Conservation (phyloP, 1,140 invertebrate species). For the Rhysida immarginata region DNA sequence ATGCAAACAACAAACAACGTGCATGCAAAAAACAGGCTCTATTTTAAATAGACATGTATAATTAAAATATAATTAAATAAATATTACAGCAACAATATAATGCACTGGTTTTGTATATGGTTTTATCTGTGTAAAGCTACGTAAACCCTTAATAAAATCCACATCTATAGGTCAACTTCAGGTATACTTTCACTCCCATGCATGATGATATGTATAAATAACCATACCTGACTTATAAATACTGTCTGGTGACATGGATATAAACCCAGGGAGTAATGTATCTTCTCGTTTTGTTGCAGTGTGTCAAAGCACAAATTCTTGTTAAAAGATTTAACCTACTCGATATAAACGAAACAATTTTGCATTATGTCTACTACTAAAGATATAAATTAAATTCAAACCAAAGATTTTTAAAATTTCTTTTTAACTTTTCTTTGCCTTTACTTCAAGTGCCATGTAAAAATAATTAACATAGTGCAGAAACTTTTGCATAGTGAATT, state of each 20-base stretch:
- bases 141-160: neutral
- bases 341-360: neutral
- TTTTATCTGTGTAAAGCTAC: neutral
- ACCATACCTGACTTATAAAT: neutral
- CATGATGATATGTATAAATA: neutral
- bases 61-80: neutral
- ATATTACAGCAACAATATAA: neutral
- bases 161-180: too few species aligned
- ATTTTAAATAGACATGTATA: too few species aligned
- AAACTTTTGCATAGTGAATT: too few species aligned
- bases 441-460: too few species aligned
- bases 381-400: too few species aligned
- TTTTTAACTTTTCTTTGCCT: too few species aligned
- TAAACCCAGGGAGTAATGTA: neutral
- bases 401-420: too few species aligned
- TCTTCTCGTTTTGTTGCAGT: neutral
- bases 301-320: neutral
- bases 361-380: too few species aligned
- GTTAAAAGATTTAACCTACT: neutral
- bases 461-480: too few species aligned
- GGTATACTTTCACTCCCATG: too few species aligned
- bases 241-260: neutral
- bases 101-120: neutral
- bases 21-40: neutral
- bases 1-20: neutral